phyloP scores from a whole-genome alignment of 2,113 vertebrate species.

The Myrmecophaga tridactyla region DNA sequence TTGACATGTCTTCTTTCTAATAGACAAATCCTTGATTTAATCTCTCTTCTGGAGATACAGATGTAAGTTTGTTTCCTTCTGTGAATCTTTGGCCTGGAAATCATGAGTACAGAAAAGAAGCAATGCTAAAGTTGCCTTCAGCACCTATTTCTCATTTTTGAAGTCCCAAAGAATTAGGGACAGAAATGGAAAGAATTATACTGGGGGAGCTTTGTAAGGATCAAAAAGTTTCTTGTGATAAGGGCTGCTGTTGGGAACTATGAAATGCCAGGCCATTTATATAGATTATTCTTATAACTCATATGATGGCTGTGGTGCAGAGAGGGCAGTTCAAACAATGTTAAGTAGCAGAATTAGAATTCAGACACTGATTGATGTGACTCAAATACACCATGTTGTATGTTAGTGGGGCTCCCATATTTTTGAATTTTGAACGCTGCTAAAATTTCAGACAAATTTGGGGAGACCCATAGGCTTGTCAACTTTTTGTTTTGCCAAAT shows the following conservation, averaged over 20 bases:
- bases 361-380: neutral
- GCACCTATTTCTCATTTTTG: neutral
- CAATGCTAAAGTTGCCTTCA: neutral
- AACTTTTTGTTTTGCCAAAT: neutral
- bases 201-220: neutral
- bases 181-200: neutral
- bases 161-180: neutral
- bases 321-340: neutral
- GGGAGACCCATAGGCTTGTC: neutral
- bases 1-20: slow-evolving; percentile 42
- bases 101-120: neutral
- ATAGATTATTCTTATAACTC: neutral
- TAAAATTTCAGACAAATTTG: slow-evolving; percentile 4
- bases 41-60: slow-evolving; percentile 56
- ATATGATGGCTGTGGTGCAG: neutral
- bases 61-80: neutral
- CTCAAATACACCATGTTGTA: neutral
- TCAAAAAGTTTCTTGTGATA: neutral
- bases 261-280: neutral
- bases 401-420: neutral
- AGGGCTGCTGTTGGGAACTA: neutral
- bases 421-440: slow-evolving; percentile 2
- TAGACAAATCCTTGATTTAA: slow-evolving; percentile 8
- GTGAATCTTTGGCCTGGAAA: neutral
- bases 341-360: neutral